Conservation (phyloP, 2,797 vertebrate species). For the Antennarius maculatus region DNA sequence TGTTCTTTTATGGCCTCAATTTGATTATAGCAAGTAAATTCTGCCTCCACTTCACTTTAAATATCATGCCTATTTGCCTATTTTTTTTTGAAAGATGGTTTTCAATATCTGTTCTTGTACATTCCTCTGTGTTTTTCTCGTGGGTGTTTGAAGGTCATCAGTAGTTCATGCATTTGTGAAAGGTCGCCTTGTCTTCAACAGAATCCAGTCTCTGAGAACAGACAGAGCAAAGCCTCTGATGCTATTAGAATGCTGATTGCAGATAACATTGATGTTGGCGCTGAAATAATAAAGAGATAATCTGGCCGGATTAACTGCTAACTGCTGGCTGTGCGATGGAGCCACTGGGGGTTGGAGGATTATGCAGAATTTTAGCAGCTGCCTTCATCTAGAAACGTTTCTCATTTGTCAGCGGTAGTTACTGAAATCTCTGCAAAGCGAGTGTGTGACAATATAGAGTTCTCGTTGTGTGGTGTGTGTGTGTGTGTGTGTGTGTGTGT, state of each 20-base stretch:
- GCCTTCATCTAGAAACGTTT: not conserved
- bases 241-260: conserved; percentile 43
- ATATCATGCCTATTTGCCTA: not conserved
- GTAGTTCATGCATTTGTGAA: not conserved
- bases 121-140: conserved; percentile 1
- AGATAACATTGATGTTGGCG: conserved; percentile 35
- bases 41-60: too few relatives aligned
- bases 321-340: conserved; percentile 19
- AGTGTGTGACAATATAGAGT: not conserved
- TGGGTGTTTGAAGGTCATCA: conserved; percentile 44
- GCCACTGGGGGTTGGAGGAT: conserved; percentile 8
- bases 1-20: not conserved
- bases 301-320: conserved; percentile 45
- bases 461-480: conserved; percentile 2
- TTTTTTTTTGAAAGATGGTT: not conserved
- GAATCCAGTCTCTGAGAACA: not conserved
- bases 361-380: conserved; percentile 18
- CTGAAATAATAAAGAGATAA: conserved; percentile 47
- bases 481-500: not conserved
- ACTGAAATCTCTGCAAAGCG: not conserved
- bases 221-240: conserved; percentile 10
- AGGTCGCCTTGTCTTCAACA: not conserved
- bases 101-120: not conserved
- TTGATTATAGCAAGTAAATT: not conserved
- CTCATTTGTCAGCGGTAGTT: not conserved